Conservation (phyloP, 2,797 vertebrate species). For the Morus bassanus region DNA sequence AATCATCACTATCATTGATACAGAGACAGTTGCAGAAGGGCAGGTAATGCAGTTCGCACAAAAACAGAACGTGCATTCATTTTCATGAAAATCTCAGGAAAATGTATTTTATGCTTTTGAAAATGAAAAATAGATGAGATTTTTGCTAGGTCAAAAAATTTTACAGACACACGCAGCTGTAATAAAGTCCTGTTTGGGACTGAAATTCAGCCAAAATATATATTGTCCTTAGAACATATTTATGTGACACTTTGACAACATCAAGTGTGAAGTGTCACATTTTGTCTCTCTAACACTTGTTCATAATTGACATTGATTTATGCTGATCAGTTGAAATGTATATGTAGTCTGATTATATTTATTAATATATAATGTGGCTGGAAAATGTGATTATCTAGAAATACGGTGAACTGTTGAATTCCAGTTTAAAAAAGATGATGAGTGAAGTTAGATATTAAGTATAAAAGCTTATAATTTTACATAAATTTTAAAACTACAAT, state of each 20-base stretch:
- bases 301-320: conserved; percentile 57
- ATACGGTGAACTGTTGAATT: neutral
- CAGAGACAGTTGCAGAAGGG: conserved; percentile 89
- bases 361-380: neutral
- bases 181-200: neutral
- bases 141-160: neutral
- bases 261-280: conserved; percentile 61
- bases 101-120: neutral
- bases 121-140: neutral
- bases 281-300: conserved; percentile 1
- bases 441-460: neutral
- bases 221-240: neutral
- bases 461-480: neutral
- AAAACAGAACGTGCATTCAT: accelerated
- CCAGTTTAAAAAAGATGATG: neutral
- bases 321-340: conserved; percentile 15
- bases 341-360: neutral
- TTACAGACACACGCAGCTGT: neutral
- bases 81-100: neutral
- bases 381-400: neutral
- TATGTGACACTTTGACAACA: conserved; percentile 51
- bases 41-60: conserved; percentile 79
- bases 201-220: conserved; percentile 40
- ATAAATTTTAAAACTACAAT: neutral
- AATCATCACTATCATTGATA: conserved; percentile 95